phyloP scores from a whole-genome alignment of 2,888 invertebrate species.

The Arge pagana region DNA sequence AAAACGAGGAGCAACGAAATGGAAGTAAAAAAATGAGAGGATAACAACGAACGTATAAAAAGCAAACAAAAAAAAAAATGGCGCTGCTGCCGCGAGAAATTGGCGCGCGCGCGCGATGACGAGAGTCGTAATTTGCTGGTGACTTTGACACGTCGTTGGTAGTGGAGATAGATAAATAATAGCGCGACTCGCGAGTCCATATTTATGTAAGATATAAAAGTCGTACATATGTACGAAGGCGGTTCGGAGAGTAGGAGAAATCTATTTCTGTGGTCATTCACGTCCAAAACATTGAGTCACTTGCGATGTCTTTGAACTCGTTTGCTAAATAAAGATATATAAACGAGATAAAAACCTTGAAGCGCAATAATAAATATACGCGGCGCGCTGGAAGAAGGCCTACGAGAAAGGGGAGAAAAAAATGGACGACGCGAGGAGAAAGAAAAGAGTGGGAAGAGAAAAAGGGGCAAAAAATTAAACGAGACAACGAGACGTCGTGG shows the following conservation, averaged over 20 bases:
- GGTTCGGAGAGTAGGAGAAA: constrained; percentile 23
- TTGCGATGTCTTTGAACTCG: constrained; percentile 52
- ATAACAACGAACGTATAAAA: too few relatives aligned
- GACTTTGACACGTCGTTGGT: too few relatives aligned
- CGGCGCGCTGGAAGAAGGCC: background rate
- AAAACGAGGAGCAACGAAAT: too few relatives aligned
- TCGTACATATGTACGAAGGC: background rate
- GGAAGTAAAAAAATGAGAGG: too few relatives aligned
- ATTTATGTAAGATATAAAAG: too few relatives aligned
- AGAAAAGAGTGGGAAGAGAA: constrained; percentile 16
- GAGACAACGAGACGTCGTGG: constrained; percentile 4
- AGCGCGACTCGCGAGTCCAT: too few relatives aligned
- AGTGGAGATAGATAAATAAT: too few relatives aligned
- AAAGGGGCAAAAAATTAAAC: constrained; percentile 20
- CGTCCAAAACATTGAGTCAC: constrained; percentile 53
- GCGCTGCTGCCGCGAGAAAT: too few relatives aligned
- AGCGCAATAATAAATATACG: constrained; percentile 19
- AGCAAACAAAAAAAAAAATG: too few relatives aligned
- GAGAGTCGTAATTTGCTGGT: too few relatives aligned
- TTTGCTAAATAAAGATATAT: constrained; percentile 48
- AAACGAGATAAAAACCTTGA: constrained; percentile 15
- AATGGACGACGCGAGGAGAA: constrained; percentile 18
- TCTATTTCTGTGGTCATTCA: constrained; percentile 52
- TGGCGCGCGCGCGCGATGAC: too few relatives aligned
- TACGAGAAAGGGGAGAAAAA: background rate